Percentiles rank a stretch among this genome's conserved stretches.
phyloP scores from a whole-genome alignment of 2,113 vertebrate genomes.

The Sceloporus tristichus region DNA sequence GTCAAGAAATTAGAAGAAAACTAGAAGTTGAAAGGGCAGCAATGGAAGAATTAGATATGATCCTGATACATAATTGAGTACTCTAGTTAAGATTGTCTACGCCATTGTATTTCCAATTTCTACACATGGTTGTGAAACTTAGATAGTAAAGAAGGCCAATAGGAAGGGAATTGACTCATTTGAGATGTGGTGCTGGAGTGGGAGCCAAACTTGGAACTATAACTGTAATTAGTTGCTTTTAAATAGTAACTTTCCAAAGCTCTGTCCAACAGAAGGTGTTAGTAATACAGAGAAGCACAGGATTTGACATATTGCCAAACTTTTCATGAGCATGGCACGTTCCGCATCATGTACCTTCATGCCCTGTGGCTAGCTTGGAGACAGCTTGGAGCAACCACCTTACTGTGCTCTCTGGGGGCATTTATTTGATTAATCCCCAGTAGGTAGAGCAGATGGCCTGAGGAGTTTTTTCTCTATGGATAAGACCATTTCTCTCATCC shows the following conservation, averaged over 20 bases:
- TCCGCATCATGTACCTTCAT: neutral
- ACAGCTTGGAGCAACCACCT: constrained; percentile 14
- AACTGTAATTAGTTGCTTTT: neutral
- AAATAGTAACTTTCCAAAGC: neutral
- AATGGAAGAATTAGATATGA: too few species aligned
- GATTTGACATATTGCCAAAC: neutral
- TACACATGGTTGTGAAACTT: too few species aligned
- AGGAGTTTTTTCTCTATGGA: constrained; percentile 34
- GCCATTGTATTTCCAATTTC: too few species aligned
- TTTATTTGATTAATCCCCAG: neutral
- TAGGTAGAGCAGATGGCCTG: fast-evolving
- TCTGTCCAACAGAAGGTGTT: constrained; percentile 39
- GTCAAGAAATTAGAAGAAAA: too few species aligned
- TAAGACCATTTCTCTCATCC: constrained; percentile 38
- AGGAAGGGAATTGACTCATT: too few species aligned
- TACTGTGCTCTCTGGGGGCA: neutral
- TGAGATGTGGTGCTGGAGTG: too few species aligned
- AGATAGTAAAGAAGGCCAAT: too few species aligned
- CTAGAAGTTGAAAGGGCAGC: too few species aligned
- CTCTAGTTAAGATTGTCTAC: too few species aligned
- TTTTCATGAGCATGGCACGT: constrained; percentile 10
- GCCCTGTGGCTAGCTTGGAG: neutral
- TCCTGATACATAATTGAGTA: too few species aligned
- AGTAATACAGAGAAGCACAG: constrained; percentile 19
- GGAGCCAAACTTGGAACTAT: neutral